Conservation (phyloP, 2,797 vertebrate species). For the Podargus strigoides region DNA sequence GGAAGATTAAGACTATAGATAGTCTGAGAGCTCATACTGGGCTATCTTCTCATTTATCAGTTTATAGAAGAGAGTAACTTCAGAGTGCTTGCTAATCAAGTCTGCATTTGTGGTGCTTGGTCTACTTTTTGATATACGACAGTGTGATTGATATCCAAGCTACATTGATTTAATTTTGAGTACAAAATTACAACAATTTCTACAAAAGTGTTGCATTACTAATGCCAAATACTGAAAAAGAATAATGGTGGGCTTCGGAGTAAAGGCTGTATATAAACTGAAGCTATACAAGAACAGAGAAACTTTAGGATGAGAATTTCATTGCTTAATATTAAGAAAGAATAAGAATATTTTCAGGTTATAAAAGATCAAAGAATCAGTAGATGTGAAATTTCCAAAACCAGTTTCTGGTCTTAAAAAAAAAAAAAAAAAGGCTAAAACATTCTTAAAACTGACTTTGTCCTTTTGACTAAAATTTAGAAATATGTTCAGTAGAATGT, state of each 20-base stretch:
- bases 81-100: not conserved
- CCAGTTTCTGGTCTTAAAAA: not conserved
- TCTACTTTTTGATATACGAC: not conserved
- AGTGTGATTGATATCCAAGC: not conserved
- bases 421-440: not conserved
- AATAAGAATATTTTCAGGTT: not conserved
- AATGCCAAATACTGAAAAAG: not conserved
- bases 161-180: not conserved
- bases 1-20: not conserved
- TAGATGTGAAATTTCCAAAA: not conserved
- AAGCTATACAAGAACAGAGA: too few relatives aligned
- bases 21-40: not conserved
- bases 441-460: not conserved
- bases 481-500: not conserved
- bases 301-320: not conserved
- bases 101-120: not conserved
- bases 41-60: not conserved
- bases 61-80: not conserved
- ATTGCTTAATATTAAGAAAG: not conserved
- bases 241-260: not conserved
- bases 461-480: not conserved
- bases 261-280: not conserved
- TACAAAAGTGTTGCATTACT: not conserved
- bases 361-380: not conserved
- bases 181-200: not conserved